A percentile compares a stretch with the other conserved stretches of the same genome.
These are phyloP conservation scores for Netelia fuscicornis DNA, from an alignment of 2,888 invertebrate species.

Conservation along the genomic window DNA sequence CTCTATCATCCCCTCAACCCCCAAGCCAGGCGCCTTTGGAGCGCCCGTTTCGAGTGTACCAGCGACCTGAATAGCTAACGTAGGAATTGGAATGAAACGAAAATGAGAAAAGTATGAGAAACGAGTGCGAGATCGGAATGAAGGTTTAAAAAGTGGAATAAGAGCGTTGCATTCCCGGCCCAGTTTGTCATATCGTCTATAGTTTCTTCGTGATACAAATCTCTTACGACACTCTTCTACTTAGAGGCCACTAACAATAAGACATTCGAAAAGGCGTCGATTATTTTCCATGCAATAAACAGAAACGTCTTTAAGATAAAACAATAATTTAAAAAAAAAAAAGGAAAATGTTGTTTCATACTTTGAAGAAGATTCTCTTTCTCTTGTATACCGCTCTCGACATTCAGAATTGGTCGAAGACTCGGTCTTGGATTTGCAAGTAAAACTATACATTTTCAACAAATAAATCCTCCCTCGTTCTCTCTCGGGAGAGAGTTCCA, in stretches of 20 bases:
- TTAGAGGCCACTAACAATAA: too few relatives aligned
- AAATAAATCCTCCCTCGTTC: constrained; percentile 51
- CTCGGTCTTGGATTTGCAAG: constrained; percentile 4
- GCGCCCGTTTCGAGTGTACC: constrained; percentile 56
- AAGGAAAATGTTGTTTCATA: too few relatives aligned
- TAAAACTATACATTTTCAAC: constrained; percentile 47
- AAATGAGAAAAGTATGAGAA: constrained; percentile 20
- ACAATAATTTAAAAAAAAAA: too few relatives aligned
- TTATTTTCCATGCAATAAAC: too few relatives aligned
- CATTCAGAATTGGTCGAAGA: neutral
- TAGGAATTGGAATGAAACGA: constrained; percentile 36
- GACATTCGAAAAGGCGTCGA: too few relatives aligned
- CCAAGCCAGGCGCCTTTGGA: constrained; percentile 28
- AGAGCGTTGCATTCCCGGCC: constrained; percentile 38
- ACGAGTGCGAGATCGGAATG: constrained; percentile 34
- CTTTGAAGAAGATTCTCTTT: too few relatives aligned
- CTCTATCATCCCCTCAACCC: neutral
- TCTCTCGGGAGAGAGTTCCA: constrained; percentile 58
- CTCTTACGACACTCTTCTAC: constrained; percentile 5
- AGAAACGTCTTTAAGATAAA: too few relatives aligned
- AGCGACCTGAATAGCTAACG: constrained; percentile 66
- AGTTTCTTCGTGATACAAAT: constrained; percentile 22
- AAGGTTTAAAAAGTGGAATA: constrained; percentile 13
- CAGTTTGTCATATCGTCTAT: constrained; percentile 50
- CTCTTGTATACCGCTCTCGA: neutral